Base-by-base conservation (phyloP, 2,888 invertebrate species). In the Drosophila testacea region DNA sequence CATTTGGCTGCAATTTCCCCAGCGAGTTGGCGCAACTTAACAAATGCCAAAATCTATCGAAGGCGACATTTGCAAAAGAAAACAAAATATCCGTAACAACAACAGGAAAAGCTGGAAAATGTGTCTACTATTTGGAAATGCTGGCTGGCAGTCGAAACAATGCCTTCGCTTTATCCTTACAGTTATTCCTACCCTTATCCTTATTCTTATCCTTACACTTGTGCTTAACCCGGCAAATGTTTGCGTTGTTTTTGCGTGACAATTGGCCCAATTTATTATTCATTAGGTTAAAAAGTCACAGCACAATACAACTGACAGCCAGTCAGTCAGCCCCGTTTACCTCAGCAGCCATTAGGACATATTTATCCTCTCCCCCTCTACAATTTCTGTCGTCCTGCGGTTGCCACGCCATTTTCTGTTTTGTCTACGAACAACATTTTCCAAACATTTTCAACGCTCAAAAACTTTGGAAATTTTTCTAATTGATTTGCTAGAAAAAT, bases 221-320 rank as follows among this genome's bases (percentile, higher is more conserved):
- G 10, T 16, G 28, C 55, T 42, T 27, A 41, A 72, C 56, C 52
- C 28, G 22, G 51, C 59, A 32, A 32, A 22, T 30, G 55, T 11
- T 46, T 38, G 11, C 38, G 44, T 56, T 83, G 89, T 84, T 83
- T 83, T 87, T 89, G 78, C 88, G 89, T 91, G 91, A 91, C 91
- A 91, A 91, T 91, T 88, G 87, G 81, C 77, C 81, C 87, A 82
- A 91, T 91, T 87, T 90, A 91, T 91, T 88, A 91, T 91, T 91
- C 83, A 91, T 85, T 78, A 82, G 79, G 87, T 83, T 90, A 88
- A 91, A 85, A 90, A 91, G 90, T 91, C 91, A 89, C 77, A 87
- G 81, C 77, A 66, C 74, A 81, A 77, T 67, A 77, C 81, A 73
- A 83, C 85, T 89, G 88, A 87, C 83, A 84, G 87, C 75, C 79